A percentile compares a stretch with the other conserved stretches of the same genome.
phyloP scores from a whole-genome alignment of 2,888 invertebrate species.

The Drosophila siamana region DNA sequence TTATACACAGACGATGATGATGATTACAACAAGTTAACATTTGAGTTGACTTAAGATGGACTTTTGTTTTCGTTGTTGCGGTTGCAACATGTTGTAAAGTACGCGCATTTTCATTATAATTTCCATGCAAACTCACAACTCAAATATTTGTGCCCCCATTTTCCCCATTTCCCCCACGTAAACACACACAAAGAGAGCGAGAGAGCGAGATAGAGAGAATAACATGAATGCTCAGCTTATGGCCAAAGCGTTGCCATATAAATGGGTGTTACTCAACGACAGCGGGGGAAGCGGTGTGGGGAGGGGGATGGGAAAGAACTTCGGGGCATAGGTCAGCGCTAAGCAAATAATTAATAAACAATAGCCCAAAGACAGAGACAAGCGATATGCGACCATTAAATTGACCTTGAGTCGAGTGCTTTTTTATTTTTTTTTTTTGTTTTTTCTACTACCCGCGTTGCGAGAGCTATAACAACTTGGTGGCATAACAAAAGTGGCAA shows the following conservation, averaged over 20 bases:
- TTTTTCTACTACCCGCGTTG: too few relatives aligned
- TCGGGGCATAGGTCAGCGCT: conserved; percentile 30
- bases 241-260: conserved; percentile 5
- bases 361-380: conserved; percentile 34
- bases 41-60: conserved; percentile 24
- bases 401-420: conserved; percentile 67
- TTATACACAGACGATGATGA: neutral
- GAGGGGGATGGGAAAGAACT: too few relatives aligned
- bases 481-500: neutral
- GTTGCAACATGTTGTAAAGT: conserved; percentile 36
- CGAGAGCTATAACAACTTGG: neutral
- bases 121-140: conserved; percentile 39
- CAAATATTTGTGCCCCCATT: conserved; percentile 40
- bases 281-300: neutral
- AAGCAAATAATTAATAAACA: conserved; percentile 76
- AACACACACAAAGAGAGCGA: conserved; percentile 22
- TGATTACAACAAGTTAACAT: conserved; percentile 14
- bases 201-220: conserved; percentile 27
- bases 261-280: neutral
- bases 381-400: conserved; percentile 10
- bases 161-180: neutral
- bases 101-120: conserved; percentile 31
- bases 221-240: conserved; percentile 26
- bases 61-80: conserved; percentile 24
- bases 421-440: too few relatives aligned